Conservation (phyloP, 2,888 invertebrate species). For the Griposia aprilina region DNA sequence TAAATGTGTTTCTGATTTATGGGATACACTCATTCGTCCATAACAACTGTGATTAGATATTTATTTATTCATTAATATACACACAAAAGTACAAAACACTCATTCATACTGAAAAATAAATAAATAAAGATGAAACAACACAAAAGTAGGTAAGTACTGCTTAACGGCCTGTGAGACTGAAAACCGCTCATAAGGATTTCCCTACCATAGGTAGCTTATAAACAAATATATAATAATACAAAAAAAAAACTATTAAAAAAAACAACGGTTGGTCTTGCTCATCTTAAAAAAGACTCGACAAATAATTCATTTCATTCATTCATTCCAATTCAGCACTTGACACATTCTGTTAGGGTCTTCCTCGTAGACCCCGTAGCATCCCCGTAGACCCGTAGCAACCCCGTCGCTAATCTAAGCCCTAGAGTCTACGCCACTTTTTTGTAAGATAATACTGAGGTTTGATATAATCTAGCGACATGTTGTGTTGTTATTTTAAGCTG, state of each 20-base stretch:
- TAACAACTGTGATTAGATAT: neutral
- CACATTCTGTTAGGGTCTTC: neutral
- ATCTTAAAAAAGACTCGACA: neutral
- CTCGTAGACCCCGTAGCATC: conserved; percentile 2
- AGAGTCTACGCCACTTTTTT: neutral
- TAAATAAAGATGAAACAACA: neutral
- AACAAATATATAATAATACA: too few species aligned
- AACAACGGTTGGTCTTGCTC: neutral
- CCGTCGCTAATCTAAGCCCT: neutral
- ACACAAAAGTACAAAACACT: neutral
- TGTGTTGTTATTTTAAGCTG: neutral
- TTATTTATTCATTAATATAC: neutral
- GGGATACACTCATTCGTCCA: neutral
- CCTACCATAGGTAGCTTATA: neutral
- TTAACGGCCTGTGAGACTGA: too few species aligned
- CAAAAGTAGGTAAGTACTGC: neutral
- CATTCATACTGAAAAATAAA: neutral
- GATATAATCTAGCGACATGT: neutral
- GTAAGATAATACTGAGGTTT: neutral
- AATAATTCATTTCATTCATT: too few species aligned
- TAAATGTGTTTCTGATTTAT: neutral
- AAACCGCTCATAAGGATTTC: neutral
- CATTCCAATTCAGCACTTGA: neutral
- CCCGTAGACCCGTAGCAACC: neutral
- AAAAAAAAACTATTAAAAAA: neutral